Evolutionary conservation across 2,113 vertebrate species (phyloP).

Genomic region (Dipodomys merriami): DNA sequence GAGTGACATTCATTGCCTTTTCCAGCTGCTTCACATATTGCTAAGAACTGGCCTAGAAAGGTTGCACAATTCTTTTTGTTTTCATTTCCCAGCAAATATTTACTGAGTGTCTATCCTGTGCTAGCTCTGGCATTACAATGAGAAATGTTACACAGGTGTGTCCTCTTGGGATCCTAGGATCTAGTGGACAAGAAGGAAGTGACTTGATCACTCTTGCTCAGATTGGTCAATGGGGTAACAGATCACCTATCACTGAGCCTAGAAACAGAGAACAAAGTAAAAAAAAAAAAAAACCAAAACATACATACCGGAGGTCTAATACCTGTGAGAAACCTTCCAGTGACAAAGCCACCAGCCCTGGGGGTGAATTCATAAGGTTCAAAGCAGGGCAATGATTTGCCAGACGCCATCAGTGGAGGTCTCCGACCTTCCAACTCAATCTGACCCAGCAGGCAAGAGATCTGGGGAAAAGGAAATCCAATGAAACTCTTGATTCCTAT

Average conservation of each 20-base stretch:
- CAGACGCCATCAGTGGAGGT: slow-evolving; percentile 97
- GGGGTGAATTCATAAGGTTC: slow-evolving; percentile 95
- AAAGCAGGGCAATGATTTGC: slow-evolving; percentile 97
- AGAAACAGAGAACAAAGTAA: neutral
- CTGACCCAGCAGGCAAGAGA: slow-evolving; percentile 97
- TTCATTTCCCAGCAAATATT: neutral
- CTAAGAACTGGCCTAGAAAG: neutral
- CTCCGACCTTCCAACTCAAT: slow-evolving; percentile 97
- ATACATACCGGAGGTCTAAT: slow-evolving; percentile 94
- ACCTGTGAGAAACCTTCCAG: slow-evolving; percentile 97
- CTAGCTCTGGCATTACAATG: fast-evolving
- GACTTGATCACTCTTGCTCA: neutral
- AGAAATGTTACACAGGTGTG: fast-evolving
- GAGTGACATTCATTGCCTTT: neutral
- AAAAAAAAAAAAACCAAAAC: neutral
- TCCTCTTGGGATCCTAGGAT: neutral
- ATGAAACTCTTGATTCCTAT: neutral
- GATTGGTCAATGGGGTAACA: neutral
- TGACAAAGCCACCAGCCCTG: slow-evolving; percentile 95
- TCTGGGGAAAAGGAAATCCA: slow-evolving; percentile 84
- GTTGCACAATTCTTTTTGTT: neutral
- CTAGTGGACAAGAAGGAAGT: neutral
- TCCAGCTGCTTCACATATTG: neutral
- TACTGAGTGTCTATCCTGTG: neutral
- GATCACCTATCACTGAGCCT: neutral